Base-by-base conservation (phyloP, 2,113 vertebrate species). In the Craseonycteris thonglongyai region DNA sequence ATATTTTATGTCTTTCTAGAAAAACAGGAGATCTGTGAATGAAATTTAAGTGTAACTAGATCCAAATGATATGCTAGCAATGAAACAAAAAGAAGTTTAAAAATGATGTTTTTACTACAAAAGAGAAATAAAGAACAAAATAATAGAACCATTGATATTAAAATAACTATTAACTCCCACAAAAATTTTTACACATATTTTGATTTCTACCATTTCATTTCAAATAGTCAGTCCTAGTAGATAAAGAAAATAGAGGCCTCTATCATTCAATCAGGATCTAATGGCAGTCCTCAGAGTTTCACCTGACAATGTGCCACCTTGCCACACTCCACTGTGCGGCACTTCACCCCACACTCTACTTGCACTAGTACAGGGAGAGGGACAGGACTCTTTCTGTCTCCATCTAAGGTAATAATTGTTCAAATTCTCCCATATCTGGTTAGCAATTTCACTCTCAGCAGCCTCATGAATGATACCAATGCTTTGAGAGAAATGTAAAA, bases 401-500 rank as follows among this genome's bases (percentile, higher is more conserved):
- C 61, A 56, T 16, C 26, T 85, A 59, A 84, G 33, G 19, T 56
- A 26, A n/a, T 33, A 28, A 85, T 9, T 89, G 15, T 59, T 79
- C 35, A 68, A 95, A 85, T 76, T 87, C 35, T 81, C 40, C 59
- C 49, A 16, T 12, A 86, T 42, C 2, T 6, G 18, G 21, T 79
- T 33, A 68, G 38, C 30, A 84, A 90, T 72, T 84, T 87, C 35
- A 95, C 10, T 86, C 56, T 76, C 35, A 58, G 59, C 12, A 91
- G 54, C 71, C 74, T 89, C 40, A 6, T 40, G 19, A 89, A 66
- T 58, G 49, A 74, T 16, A 89, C 3, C 28, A 80, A 71, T 42
- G 18, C 26, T 82, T 87, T 85, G 68, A 90, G 26, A 88, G 13
- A 85, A 92, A 83, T 65, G 22, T 91, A 88, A 88, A 82, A 42